These are phyloP conservation scores for Zaprionus vittiger DNA, from an alignment of 1,140 invertebrate species.

Conservation along the genomic window DNA sequence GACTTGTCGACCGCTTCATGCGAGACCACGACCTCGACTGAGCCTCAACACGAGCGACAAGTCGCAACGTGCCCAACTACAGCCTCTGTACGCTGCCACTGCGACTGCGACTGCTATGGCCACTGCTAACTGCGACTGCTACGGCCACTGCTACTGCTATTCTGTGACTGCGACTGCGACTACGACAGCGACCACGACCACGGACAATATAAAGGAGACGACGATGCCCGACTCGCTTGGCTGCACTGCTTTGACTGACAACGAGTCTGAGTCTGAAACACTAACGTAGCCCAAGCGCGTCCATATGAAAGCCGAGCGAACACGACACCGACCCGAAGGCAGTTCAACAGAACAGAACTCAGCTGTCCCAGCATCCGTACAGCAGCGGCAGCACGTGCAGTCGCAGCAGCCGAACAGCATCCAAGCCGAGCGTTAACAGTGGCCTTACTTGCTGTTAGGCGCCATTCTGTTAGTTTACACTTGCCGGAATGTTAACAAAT, in stretches of 20 bases:
- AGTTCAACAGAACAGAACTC: background rate
- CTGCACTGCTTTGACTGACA: slow-evolving; percentile 48
- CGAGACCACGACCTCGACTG: slow-evolving; percentile 70
- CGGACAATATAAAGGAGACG: slow-evolving; percentile 29
- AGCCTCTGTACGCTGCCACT: slow-evolving; percentile 15
- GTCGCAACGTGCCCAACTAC: slow-evolving; percentile 14
- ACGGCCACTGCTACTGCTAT: slow-evolving; percentile 9
- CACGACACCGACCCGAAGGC: background rate
- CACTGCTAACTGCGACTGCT: slow-evolving; percentile 13
- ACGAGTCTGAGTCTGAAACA: slow-evolving; percentile 16
- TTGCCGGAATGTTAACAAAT: slow-evolving; percentile 60
- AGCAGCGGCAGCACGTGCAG: slow-evolving; percentile 18
- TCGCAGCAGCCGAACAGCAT: slow-evolving; percentile 15
- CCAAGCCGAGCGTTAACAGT: slow-evolving; percentile 42
- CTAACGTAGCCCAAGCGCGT: slow-evolving; percentile 5
- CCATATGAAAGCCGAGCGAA: background rate
- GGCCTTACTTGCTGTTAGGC: slow-evolving; percentile 38
- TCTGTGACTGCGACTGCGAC: slow-evolving; percentile 25
- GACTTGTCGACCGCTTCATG: slow-evolving; percentile 51
- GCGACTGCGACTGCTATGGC: slow-evolving; percentile 14
- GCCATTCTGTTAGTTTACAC: slow-evolving; percentile 37
- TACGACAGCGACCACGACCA: slow-evolving; percentile 23
- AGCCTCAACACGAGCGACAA: slow-evolving; percentile 28
- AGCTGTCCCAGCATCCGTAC: slow-evolving; percentile 1
- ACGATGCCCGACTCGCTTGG: slow-evolving; percentile 29